Evolutionary conservation across 2,113 vertebrate species (phyloP), one percentile per base, ranked within the genome.

Genomic region (Nesogale talazaci): DNA sequence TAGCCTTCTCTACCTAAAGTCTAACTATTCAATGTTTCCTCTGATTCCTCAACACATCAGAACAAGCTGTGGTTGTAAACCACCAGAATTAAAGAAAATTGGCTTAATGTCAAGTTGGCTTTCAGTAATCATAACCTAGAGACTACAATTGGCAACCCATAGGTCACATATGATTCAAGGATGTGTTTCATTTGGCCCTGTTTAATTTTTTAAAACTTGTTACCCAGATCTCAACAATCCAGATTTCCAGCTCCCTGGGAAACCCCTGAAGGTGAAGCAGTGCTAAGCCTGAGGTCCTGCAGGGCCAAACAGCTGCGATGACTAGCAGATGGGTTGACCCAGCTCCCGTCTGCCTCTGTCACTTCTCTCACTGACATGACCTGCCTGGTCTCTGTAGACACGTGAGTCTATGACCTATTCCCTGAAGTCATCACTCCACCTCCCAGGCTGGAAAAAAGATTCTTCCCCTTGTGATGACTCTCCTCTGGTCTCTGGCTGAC

Each of bases 131-230:
- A 15, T 10, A 1, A 25, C 57, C n/a, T 72, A 14, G 31, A 70
- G 61, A 56, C 42, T 42, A 77, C 20, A 89, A 91, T 19, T 25
- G 31, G 40, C 40, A 65, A 11, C 11, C 14, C 17, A 29, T 6
- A 1, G 72, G 80, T 42, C 74, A 63, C 38, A 16, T 31, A 10
- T 8, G 36, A 46, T 75, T 77, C 52, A 31, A 2, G 22, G 40
- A 38, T 69, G 69, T 67, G 20, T 81, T 90, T 69, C 19, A 42
- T 89, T 84, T 34, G 63, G 63, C 7, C n/a, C 1, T 31, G 36
- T 77, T 86, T 89, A 78, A 92, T 69, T 76, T 96, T 93, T 82
- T 84, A 91, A 91, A 52, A 63, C 27, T n/a, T 92, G 59, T 61
- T 61, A 59, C 52, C 36, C 57, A 46, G n/a, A 25, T 65, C 72